Evolutionary conservation across 37 sponge, comb jelly and placozoan species (phyloP).

Genomic region (Crambe crambe): DNA sequence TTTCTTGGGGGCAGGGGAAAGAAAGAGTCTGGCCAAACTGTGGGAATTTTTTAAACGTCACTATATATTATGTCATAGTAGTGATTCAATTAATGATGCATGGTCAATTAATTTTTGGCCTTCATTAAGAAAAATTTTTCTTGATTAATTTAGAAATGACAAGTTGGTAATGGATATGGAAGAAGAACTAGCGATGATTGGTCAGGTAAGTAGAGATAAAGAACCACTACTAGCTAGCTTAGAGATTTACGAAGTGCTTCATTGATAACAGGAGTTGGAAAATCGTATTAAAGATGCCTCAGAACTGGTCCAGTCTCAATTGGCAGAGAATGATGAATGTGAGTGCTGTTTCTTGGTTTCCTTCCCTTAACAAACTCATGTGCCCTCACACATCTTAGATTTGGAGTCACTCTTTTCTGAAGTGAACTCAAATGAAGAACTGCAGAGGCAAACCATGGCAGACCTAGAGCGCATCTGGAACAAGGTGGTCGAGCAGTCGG

Average conservation of each 20-base stretch:
- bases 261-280: conserved; percentile 33
- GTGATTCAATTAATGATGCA: too few relatives aligned
- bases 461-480: conserved; percentile 31
- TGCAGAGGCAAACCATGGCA: neutral
- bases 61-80: too few relatives aligned
- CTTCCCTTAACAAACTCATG: too few relatives aligned
- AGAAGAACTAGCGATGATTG: conserved; percentile 44
- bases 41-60: too few relatives aligned
- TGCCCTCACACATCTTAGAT: too few relatives aligned
- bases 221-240: neutral
- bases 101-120: too few relatives aligned
- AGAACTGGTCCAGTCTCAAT: conserved; percentile 9
- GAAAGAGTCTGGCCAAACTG: too few relatives aligned
- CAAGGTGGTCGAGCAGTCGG: conserved; percentile 7
- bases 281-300: conserved; percentile 15
- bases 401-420: neutral
- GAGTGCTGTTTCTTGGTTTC: too few relatives aligned
- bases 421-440: neutral
- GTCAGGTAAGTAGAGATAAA: conserved; percentile 27
- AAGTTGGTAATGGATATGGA: conserved; percentile 42
- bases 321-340: conserved; percentile 35
- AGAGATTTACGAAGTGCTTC: neutral
- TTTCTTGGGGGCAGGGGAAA: too few relatives aligned
- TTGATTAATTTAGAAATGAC: conserved; percentile 29
- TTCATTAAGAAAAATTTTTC: too few relatives aligned